Base-by-base conservation (phyloP, 2,113 vertebrate genomes). In the Shinisaurus crocodilurus region DNA sequence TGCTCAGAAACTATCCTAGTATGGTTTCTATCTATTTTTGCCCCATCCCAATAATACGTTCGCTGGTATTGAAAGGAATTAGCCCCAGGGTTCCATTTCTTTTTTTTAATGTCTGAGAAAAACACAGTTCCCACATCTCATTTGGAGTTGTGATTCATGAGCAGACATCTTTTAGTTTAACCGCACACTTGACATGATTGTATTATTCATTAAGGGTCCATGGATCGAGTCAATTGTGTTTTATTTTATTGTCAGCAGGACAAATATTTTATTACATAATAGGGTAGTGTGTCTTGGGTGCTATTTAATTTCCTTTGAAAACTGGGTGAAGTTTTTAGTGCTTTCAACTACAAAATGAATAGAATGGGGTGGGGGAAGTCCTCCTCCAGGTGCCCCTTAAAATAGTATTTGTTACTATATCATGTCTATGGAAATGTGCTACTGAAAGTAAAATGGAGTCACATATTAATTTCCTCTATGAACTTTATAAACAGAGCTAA, bases 141-240 rank as follows among this genome's bases (percentile, higher is more conserved):
- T 92, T 86, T 87, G 91, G 50, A 92, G 16, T 80, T 93, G 5
- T 29, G 82, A 91, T 89, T 96, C 60, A 91, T 83, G 50, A 69
- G 34, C 50, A 90, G 43, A n/a, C 0, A 29, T 84, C 91, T 91
- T 84, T 89, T 83, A 40, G 69, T n/a, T 95, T 94, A 87, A 84
- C 93, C 92, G 85, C 54, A 86, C 10, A 70, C 89, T 4, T 25
- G 79, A 32, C 1, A 54, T 1, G 1, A 20, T 57, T 0, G 20
- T 90, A 91, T 89, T 89, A 88, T 89, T 92, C 12, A 50, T 93
- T 93, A 75, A 2, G 45, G 13, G 1, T 80, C 1, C 63, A 70
- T 81, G 87, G 93, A 94, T 6, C 84, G 43, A 88, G 37, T 2
- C 77, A 50, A 92, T 90, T 82, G 72, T 54, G n/a, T 87, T 29